A percentile compares a stretch with the other conserved stretches of the same genome.
phyloP scores from a whole-genome alignment of 2,113 vertebrate genomes.

The Rhynchomys soricoides region DNA sequence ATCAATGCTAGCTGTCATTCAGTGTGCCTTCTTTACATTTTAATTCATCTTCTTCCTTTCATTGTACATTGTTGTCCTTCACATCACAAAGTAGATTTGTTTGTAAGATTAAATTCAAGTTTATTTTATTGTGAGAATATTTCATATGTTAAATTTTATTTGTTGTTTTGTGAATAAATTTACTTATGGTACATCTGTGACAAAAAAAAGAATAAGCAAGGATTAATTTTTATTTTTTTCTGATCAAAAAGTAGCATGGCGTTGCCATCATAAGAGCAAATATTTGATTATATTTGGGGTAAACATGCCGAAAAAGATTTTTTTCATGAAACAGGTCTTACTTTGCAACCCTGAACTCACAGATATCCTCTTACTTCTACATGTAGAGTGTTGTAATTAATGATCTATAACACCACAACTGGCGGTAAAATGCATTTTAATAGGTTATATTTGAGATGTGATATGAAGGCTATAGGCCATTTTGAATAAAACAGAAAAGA shows the following conservation, averaged over 20 bases:
- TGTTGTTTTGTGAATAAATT: background rate
- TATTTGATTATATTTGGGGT: rapidly evolving
- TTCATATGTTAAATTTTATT: rapidly evolving
- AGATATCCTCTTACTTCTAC: background rate
- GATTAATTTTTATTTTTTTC: background rate
- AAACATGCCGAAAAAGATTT: background rate
- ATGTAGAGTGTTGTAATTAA: background rate
- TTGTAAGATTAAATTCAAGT: background rate
- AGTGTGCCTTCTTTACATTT: background rate
- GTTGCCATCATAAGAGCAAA: background rate
- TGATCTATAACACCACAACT: background rate
- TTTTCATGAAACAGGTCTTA: background rate
- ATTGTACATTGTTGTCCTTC: background rate
- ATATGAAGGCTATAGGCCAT: background rate
- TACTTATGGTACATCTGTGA: background rate
- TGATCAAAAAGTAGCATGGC: background rate
- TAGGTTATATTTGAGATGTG: background rate
- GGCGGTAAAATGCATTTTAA: no score
- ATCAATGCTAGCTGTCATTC: background rate
- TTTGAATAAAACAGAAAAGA: background rate
- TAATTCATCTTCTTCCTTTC: background rate
- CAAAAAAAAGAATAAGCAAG: background rate
- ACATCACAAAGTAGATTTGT: background rate
- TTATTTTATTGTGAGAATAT: background rate
- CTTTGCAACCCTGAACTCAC: background rate